Evolutionary conservation across 2,888 invertebrate species (phyloP).

Genomic region (Melieria crassipennis): DNA sequence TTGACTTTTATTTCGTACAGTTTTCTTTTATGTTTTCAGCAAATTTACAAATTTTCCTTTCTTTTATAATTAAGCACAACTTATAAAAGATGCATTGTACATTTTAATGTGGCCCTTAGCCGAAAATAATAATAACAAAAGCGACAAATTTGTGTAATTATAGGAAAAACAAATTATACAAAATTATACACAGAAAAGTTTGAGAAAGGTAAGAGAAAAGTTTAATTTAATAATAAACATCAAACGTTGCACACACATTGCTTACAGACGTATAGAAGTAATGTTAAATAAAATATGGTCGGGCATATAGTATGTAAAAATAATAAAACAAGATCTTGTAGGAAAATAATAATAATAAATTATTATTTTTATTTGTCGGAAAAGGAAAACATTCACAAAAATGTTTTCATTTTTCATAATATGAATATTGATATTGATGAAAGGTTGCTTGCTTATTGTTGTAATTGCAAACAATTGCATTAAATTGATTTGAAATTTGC

Average conservation of each 20-base stretch:
- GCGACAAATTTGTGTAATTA: neutral
- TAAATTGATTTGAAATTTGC: conserved; percentile 17
- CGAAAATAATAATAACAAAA: conserved; percentile 1
- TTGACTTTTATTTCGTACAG: neutral
- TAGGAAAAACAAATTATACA: neutral
- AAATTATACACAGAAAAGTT: neutral
- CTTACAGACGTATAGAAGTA: no score
- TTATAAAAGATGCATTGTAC: neutral
- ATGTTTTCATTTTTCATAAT: conserved; percentile 1
- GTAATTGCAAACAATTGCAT: conserved; percentile 20
- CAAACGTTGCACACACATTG: no score
- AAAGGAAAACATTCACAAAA: conserved; percentile 16
- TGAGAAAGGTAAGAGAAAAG: neutral
- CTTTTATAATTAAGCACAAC: neutral
- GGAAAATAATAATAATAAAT: neutral
- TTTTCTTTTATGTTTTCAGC: conserved; percentile 1
- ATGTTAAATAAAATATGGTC: neutral
- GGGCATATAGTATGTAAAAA: conserved; percentile 19
- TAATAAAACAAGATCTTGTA: conserved; percentile 18
- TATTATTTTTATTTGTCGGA: no score
- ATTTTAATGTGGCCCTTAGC: neutral
- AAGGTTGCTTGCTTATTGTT: conserved; percentile 17
- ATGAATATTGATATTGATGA: conserved; percentile 7
- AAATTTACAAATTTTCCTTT: neutral
- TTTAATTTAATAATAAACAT: conserved; percentile 3